phyloP scores from a whole-genome alignment of 2,113 vertebrate genomes.

The Pontoporia blainvillei region DNA sequence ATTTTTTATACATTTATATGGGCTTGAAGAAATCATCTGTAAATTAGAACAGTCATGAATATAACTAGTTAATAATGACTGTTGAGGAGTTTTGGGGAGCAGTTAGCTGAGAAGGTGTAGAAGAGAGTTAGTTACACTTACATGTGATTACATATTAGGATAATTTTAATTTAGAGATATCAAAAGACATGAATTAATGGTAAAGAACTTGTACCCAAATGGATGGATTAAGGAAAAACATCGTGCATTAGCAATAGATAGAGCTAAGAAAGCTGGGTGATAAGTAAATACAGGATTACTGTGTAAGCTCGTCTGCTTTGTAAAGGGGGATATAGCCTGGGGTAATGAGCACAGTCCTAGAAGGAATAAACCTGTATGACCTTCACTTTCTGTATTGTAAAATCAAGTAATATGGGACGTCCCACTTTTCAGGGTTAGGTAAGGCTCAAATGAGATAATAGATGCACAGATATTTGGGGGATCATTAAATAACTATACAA shows the following conservation, averaged over 20 bases:
- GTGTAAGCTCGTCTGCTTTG: neutral
- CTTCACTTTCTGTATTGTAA: neutral
- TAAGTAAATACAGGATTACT: neutral
- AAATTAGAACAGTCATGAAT: neutral
- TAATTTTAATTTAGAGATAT: conserved; percentile 28
- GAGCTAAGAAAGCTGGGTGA: neutral
- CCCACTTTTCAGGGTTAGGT: neutral
- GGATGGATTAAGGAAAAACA: neutral
- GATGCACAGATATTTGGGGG: neutral
- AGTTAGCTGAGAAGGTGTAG: neutral
- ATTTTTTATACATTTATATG: neutral
- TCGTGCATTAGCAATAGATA: neutral
- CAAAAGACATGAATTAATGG: neutral
- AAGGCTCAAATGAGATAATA: neutral
- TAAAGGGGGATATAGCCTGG: neutral
- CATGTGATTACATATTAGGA: neutral
- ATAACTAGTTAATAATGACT: conserved; percentile 23
- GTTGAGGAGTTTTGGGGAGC: neutral
- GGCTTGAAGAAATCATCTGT: neutral
- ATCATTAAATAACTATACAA: neutral
- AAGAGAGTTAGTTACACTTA: neutral
- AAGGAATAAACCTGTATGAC: neutral
- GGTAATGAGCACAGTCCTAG: neutral
- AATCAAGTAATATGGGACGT: neutral
- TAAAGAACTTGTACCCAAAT: neutral